Conservation (phyloP, 2,888 invertebrate species). For the Aproaerema taeniolella region DNA sequence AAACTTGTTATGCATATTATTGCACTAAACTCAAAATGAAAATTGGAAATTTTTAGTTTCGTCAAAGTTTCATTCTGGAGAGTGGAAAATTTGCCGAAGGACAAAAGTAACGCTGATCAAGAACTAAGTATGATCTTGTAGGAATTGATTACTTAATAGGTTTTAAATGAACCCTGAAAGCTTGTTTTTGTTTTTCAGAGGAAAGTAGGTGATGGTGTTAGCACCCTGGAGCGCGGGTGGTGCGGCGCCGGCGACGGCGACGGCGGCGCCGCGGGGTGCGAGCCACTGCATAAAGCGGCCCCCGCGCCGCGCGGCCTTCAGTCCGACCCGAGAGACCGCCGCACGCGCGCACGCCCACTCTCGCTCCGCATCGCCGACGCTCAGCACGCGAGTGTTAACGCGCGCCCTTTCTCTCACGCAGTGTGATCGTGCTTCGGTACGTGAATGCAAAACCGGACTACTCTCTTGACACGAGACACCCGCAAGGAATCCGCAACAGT, state of each 20-base stretch:
- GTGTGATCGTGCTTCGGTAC: conserved; percentile 70
- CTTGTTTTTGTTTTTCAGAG: too few relatives aligned
- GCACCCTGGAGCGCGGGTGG: too few relatives aligned
- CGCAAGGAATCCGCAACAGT: conserved; percentile 46
- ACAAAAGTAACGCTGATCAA: too few relatives aligned
- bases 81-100: too few relatives aligned
- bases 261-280: conserved; percentile 20
- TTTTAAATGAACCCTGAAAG: too few relatives aligned
- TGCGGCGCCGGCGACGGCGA: background rate
- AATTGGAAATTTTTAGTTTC: too few relatives aligned
- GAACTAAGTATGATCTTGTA: too few relatives aligned
- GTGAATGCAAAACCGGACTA: conserved; percentile 74
- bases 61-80: too few relatives aligned
- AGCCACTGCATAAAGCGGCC: conserved; percentile 52
- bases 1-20: too few relatives aligned
- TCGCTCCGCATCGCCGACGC: conserved; percentile 47
- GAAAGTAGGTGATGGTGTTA: too few relatives aligned
- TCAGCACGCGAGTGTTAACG: conserved; percentile 65
- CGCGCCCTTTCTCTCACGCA: conserved; percentile 75
- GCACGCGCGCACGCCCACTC: conserved; percentile 64
- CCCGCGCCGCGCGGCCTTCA: conserved; percentile 74
- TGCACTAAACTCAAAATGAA: too few relatives aligned
- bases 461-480: conserved; percentile 57
- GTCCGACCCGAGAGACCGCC: conserved; percentile 59
- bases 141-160: too few relatives aligned